Evolutionary conservation across 1,140 invertebrate species (phyloP), one percentile per base, ranked within the genome.

Genomic region (Drosophila hydei): DNA sequence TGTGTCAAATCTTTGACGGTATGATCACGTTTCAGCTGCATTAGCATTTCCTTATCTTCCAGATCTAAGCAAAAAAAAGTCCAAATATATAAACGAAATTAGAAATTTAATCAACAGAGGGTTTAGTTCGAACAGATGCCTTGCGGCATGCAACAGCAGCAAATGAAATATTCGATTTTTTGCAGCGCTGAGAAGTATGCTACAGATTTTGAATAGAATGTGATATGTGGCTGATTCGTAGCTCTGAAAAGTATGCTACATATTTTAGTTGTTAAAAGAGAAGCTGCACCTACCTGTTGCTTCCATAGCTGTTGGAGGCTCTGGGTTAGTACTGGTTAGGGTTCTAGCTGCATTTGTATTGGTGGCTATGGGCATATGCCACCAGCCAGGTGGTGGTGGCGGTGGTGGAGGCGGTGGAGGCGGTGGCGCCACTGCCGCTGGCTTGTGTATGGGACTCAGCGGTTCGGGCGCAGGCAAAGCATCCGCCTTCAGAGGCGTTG

Each of bases 1-100:
- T 97, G 96, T 27, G 96, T 97, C 59, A 97, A 92, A 93, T 97
- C 96, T 92, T 96, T 96, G 21, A 97, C 96, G 25, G 96, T 96
- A 75, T 95, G 95, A 91, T 97, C 96, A 54, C 94, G 93, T 89
- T 95, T 95, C 56, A 95, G 83, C 69, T 91, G 91, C 16, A 77
- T 62, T 51, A 91, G 59, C 55, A 90, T 90, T n/a, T 90, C 79
- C 59, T 92, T 91, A 45, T 75, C 79, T 14, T 91, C 91, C 36
- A 90, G 56, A 62, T 92, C 91, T 92, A 47, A 19, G 42, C 42
- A n/a, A 7, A 8, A 42, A 30, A 30, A 30, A 4, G 4, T 16
- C 0, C 4, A 40, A 16, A 16, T 40, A 40, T 2, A 40, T 40
- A 16, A 14, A 14, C 1, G 14, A 4, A 7, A 14, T 38, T 4